phyloP scores from a whole-genome alignment of 2,888 invertebrate genomes.

The Hermodice carunculata region DNA sequence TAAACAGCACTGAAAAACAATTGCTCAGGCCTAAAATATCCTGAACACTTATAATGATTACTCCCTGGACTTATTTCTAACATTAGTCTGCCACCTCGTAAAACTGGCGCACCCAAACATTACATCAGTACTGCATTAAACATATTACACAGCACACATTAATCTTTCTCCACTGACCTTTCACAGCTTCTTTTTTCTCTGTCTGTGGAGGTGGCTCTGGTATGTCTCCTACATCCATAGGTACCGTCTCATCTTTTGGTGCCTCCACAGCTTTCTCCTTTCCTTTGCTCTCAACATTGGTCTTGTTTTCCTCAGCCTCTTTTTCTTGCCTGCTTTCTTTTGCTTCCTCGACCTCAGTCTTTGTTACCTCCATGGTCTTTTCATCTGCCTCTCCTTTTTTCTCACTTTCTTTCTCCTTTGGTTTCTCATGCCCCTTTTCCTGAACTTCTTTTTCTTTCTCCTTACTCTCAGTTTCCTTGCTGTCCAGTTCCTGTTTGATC shows the following conservation, averaged over 20 bases:
- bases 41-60: too few relatives aligned
- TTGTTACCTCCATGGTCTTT: constrained; percentile 2
- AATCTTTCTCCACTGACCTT: too few relatives aligned
- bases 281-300: background rate
- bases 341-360: constrained; percentile 6
- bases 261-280: background rate
- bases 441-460: constrained; percentile 9
- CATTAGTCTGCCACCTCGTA: too few relatives aligned
- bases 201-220: background rate
- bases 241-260: background rate
- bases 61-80: too few relatives aligned
- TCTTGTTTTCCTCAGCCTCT: background rate
- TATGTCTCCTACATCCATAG: background rate
- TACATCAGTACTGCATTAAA: too few relatives aligned
- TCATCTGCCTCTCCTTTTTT: constrained; percentile 9
- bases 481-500: too few relatives aligned
- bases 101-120: too few relatives aligned
- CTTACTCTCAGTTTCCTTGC: background rate
- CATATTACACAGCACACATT: too few relatives aligned
- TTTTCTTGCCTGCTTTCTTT: constrained; percentile 6
- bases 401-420: constrained; percentile 17
- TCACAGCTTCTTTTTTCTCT: constrained; percentile 1
- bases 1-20: too few relatives aligned
- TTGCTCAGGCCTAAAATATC: too few relatives aligned
- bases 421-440: background rate